phyloP scores from a whole-genome alignment of 2,888 invertebrate genomes.

The Cerceris ruficornis region DNA sequence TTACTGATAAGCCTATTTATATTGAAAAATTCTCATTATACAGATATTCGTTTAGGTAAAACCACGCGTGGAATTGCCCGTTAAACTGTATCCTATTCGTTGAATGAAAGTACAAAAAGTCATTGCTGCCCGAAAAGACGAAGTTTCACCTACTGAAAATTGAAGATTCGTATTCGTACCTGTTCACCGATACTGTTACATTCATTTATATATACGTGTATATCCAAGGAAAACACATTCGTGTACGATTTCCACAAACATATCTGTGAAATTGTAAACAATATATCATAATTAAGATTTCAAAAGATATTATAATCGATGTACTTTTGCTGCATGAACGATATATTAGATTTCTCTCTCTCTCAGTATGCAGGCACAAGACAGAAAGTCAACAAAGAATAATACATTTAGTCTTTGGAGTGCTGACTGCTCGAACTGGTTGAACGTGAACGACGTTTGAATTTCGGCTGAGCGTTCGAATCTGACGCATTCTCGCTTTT shows the following conservation, averaged over 20 bases:
- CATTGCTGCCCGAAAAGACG: not conserved
- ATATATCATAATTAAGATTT: conserved; percentile 22
- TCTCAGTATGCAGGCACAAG: conserved; percentile 21
- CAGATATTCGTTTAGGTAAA: conserved; percentile 2
- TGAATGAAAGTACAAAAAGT: conserved; percentile 22
- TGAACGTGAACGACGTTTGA: conserved; percentile 75
- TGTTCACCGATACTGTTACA: conserved; percentile 26
- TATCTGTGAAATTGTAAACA: conserved; percentile 15
- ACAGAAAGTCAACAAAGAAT: conserved; percentile 14
- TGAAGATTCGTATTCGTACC: conserved; percentile 29
- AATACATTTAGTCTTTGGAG: conserved; percentile 70
- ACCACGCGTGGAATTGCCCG: conserved; percentile 3
- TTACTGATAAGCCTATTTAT: conserved; percentile 1
- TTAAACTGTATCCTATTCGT: conserved; percentile 12
- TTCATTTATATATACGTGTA: conserved; percentile 1
- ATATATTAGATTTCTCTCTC: conserved; percentile 22
- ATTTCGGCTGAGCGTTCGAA: conserved; percentile 69
- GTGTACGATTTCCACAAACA: conserved; percentile 20
- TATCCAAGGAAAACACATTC: conserved; percentile 11
- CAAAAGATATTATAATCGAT: conserved; percentile 20
- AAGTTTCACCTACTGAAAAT: conserved; percentile 7
- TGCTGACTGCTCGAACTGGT: conserved; percentile 74
- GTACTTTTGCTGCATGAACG: conserved; percentile 27
- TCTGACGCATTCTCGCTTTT: conserved; percentile 58
- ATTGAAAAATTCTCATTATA: not conserved